Evolutionary conservation across 2,888 invertebrate genomes (phyloP).

Genomic region (Slavum lentiscoides): DNA sequence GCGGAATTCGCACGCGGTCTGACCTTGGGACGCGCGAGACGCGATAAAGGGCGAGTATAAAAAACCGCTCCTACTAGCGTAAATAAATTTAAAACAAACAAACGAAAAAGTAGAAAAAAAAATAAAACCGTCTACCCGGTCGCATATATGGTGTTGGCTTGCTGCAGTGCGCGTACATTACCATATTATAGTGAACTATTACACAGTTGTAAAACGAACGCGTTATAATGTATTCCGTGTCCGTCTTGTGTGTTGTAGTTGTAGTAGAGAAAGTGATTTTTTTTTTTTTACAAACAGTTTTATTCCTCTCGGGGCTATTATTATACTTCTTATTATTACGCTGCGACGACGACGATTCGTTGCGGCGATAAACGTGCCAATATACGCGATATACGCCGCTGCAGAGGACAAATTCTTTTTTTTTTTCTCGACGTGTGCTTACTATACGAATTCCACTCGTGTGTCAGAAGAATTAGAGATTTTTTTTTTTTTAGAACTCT

Average conservation of each 20-base stretch:
- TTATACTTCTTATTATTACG: conserved; percentile 5
- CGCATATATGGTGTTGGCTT: neutral
- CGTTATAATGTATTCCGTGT: neutral
- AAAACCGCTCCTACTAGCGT: conserved; percentile 34
- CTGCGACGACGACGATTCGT: conserved; percentile 3
- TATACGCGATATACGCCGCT: neutral
- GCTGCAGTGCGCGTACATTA: neutral
- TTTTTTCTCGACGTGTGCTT: neutral
- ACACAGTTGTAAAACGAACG: no score
- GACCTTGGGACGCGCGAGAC: conserved; percentile 19
- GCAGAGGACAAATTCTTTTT: conserved; percentile 9
- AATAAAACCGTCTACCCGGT: conserved; percentile 8
- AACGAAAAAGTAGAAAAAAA: neutral
- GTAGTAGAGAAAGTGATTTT: conserved; percentile 29
- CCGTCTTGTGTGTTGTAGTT: neutral
- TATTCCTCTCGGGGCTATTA: conserved; percentile 29
- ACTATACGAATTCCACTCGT: conserved; percentile 11
- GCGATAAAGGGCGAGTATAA: conserved; percentile 22
- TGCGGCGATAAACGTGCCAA: conserved; percentile 23
- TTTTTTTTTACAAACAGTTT: neutral
- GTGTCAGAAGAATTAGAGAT: no score
- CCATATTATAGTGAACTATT: no score
- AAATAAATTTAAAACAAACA: conserved; percentile 9
- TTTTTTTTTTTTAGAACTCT: neutral
- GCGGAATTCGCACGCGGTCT: conserved; percentile 9